Evolutionary conservation across 2,113 vertebrate genomes (phyloP), one percentile per base, ranked within the genome.

Genomic region (Donacobius atricapilla): DNA sequence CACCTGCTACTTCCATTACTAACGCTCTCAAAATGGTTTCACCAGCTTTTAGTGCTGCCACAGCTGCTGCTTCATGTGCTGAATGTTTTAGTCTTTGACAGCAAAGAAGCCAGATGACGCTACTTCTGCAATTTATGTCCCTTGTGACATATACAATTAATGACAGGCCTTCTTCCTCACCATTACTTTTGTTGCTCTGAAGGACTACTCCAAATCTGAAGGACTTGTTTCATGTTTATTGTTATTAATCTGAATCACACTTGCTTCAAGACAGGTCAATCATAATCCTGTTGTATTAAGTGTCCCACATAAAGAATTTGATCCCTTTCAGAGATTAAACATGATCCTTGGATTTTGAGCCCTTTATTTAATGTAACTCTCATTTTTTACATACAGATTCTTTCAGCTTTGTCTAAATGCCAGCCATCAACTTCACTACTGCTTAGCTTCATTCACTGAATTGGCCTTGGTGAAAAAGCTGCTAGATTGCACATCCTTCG

Each of bases 141-240:
- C 70, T 94, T 76, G 53, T 94, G 84, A 76, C 78, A 83, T 33
- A 63, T 9, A 70, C 54, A 76, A 66, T 83, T 69, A 87, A 76
- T 39, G 66, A 56, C 45, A 73, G 22, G 9, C 54, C 45, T 92
- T 91, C 89, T 85, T 84, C 54, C 42, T 89, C 63, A 21, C 15
- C 9, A 50, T 76, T 69, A 33, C 66, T 94, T 93, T 69, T 0
- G 0, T 85, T 96, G 63, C 54, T 94, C 45, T 87, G 70, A 95
- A 95, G 70, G 84, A 90, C 91, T 94, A 51, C 71, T 89, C 58
- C 66, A 90, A 18, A 88, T 80, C 40, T 91, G 87, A 90, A 89
- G 75, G 73, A 70, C 50, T 33, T 66, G 27, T 45, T 80, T 76
- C 3, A 0, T 65, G 7, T 84, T 82, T 75, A 39, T 53, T 81